Percentiles rank a stretch among this genome's conserved stretches.
Conservation (phyloP, 1,140 invertebrate genomes). For the Chlorops oryzae region DNA sequence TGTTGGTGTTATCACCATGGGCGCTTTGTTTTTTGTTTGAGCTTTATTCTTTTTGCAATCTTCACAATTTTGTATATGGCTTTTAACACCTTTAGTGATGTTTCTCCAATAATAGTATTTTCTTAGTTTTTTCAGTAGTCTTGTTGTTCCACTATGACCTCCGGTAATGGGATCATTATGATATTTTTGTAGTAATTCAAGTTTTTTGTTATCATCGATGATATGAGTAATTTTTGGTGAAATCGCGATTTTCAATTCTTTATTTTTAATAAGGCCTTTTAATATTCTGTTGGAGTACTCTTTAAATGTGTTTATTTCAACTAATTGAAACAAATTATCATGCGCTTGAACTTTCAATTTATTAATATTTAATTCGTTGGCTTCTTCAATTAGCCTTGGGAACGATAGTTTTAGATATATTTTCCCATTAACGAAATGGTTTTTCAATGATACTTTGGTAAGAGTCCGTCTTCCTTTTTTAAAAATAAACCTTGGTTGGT, state of each 20-base stretch:
- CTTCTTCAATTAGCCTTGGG: too few species aligned
- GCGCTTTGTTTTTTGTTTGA: neutral
- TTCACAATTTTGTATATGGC: neutral
- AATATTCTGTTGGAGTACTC: neutral
- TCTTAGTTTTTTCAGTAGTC: too few species aligned
- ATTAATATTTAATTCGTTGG: neutral
- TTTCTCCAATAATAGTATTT: neutral
- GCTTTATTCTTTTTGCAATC: neutral
- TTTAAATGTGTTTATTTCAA: too few species aligned
- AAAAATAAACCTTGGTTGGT: neutral
- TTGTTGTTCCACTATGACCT: neutral
- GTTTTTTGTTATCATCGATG: neutral
- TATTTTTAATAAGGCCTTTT: neutral
- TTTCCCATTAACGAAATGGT: neutral
- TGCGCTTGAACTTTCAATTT: neutral
- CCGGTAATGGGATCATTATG: too few species aligned
- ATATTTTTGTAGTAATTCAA: too few species aligned
- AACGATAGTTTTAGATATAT: neutral
- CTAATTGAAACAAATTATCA: neutral
- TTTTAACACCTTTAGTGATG: neutral
- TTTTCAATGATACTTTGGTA: neutral
- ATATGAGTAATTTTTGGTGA: too few species aligned
- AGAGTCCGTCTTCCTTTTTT: too few species aligned
- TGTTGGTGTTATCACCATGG: neutral
- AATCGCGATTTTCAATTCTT: too few species aligned